Base-by-base conservation (phyloP, 2,888 invertebrate genomes). In the Fragum fragum region DNA sequence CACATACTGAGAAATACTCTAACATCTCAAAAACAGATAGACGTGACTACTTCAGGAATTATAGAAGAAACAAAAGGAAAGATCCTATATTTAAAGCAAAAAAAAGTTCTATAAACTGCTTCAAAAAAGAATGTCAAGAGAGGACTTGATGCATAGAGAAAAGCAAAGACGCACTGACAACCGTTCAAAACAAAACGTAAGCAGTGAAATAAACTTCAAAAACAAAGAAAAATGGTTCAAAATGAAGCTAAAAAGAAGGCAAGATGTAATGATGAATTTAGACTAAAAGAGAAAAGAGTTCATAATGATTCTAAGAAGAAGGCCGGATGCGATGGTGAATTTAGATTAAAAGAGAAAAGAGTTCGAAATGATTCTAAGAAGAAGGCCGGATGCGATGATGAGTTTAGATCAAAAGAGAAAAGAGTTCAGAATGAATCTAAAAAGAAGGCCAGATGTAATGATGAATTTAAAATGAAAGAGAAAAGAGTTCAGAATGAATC, bases 1-100 rank as follows among this genome's bases (percentile, higher is more conserved):
- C 47, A 11, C 52, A 52, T 42, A 23, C 28, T 47, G 11, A 28
- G 28, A 70, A 70, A 52, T 23, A 28, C 26, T 21, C 47, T 16
- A 70, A 29, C 16, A 53, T 29, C 18, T 70, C 53, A n/a, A 70
- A 70, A 70, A n/a, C 32, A 52, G 53, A 70, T 53, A 70, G 70
- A 52, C 47, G 23, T 23, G 59, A 72, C 32, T 72, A 59, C 59
- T 18, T 16, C 39, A 72, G 42, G 39, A 63, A 21, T 21, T 63
- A 63, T n/a, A 63, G 11, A 32, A 63, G n/a, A 63, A 39, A 63
- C 32, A 32, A 36, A 36, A 36, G 39, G 36, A 61, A 63, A 32
- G 36, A 36, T 21, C 32, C 39, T 63, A 36, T 21, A n/a, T 63
- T 63, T 21, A 63, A 16, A 57, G 59, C 59, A 57, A 57, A 16